Base-by-base conservation (phyloP, 2,113 vertebrate genomes). In the Amblyornis subalaris region DNA sequence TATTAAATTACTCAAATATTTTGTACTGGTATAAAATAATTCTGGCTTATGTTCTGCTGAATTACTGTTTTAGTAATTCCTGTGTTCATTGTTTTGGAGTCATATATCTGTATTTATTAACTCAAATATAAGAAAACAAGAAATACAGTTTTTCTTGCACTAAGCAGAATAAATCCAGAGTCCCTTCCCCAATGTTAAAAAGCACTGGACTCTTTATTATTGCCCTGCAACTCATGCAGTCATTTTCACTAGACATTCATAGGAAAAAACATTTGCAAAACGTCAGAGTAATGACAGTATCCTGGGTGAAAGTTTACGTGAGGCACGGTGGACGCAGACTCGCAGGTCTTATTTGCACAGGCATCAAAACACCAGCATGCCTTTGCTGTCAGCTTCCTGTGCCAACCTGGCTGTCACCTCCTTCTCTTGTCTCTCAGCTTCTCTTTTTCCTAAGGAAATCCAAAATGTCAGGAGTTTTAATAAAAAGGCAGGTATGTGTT, bases 251-350 rank as follows among this genome's bases (percentile, higher is more conserved):
- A 61, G n/a, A 54, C 4, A 38, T 33, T 66, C 33, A 67, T 42
- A 9, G 6, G 3, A 51, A 88, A 77, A 89, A 74, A 16, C 10
- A 35, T 62, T 54, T 53, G 3, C 29, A 87, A 69, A 69, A 28
- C 3, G 1, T 45, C 73, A 72, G 16, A 87, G 48, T 72, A 64
- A 42, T 42, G 12, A 17, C 35, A 48, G 33, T 5, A 44, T 61
- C 28, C 36, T 0, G 0, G 25, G 35, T 84, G 26, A 50, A 75
- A 85, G 28, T 72, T 87, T 57, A 47, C 0, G 0, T 1, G 18
- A 44, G 26, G 29, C 1, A 1, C 12, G 50, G 53, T 3, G 25
- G 40, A 78, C 45, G 50, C 8, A 4, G 7, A 85, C 31, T 33
- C 5, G 0, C 3, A 11, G 55, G 24, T 83, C 26, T 76, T 85